A percentile compares a stretch with the other conserved stretches of the same genome.
phyloP scores from a whole-genome alignment of 2,113 vertebrate species.

The Upupa epops region DNA sequence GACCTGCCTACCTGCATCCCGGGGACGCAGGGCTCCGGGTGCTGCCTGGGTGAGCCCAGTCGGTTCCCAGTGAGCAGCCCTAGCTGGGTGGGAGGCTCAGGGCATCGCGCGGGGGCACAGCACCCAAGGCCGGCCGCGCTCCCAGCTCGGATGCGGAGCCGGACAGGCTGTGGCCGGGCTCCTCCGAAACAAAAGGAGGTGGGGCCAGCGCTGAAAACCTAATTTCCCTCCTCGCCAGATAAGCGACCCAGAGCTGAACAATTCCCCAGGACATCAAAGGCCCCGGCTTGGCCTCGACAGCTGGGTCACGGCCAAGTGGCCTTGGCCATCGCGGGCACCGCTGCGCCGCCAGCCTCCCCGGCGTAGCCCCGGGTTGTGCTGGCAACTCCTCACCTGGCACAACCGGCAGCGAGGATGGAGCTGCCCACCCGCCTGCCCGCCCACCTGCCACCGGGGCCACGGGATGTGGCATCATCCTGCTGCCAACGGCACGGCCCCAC shows the following conservation, averaged over 20 bases:
- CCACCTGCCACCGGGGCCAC: not conserved
- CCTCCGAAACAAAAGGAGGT: constrained; percentile 62
- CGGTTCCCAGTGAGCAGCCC: not conserved
- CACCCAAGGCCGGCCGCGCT: not conserved
- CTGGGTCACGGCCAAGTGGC: constrained; percentile 32
- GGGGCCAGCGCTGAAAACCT: constrained; percentile 31
- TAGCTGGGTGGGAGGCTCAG: not conserved
- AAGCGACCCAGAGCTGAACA: constrained; percentile 44
- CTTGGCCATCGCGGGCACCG: not conserved
- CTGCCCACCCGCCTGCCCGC: not conserved
- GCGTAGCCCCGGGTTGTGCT: rapidly evolving
- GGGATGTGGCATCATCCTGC: rapidly evolving
- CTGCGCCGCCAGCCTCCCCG: not conserved
- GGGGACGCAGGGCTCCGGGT: not conserved
- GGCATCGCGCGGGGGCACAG: not conserved
- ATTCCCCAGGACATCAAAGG: constrained; percentile 60
- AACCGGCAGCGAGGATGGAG: not conserved
- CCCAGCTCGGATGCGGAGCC: not conserved
- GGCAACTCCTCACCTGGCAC: not conserved
- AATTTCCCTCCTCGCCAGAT: constrained; percentile 56
- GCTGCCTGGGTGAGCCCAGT: not conserved
- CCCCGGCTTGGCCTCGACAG: not conserved
- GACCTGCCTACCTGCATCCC: constrained; percentile 65
- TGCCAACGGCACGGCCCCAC: not conserved
- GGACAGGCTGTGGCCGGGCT: constrained; percentile 33